A percentile compares a stretch with the other conserved stretches of the same genome.
Conservation (phyloP, 1,140 invertebrate species). For the Chionoecetes opilio region DNA sequence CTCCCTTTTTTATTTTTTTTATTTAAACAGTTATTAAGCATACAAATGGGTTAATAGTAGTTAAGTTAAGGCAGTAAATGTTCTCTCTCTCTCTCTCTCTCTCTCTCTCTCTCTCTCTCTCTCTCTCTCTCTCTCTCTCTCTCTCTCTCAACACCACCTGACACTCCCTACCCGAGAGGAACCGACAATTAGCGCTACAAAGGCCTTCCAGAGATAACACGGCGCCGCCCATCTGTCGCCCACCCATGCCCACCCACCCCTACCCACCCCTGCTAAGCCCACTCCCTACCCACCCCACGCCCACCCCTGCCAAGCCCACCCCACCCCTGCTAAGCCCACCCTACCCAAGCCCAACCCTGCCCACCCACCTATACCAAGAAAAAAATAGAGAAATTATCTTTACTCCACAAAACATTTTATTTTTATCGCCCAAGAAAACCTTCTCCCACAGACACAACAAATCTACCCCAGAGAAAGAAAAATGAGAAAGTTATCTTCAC, state of each 20-base stretch:
- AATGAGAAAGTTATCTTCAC: too few species aligned
- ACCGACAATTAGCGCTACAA: background rate
- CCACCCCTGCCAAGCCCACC: background rate
- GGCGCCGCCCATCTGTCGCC: constrained; percentile 9
- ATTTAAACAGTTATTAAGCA: too few species aligned
- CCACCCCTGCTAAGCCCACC: background rate
- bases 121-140: background rate
- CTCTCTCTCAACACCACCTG: background rate
- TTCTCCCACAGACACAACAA: too few species aligned
- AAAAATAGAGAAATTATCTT: too few species aligned
- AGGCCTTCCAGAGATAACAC: background rate
- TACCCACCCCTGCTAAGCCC: background rate
- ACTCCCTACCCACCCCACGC: background rate
- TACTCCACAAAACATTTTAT: too few species aligned
- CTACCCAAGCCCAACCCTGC: too few species aligned
- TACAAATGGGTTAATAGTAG: too few species aligned
- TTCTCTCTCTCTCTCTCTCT: background rate
- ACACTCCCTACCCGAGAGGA: background rate
- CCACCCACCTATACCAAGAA: background rate
- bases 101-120: background rate
- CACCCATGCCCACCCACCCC: background rate
- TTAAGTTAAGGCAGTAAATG: too few species aligned
- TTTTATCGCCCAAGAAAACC: too few species aligned
- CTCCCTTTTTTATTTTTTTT: too few species aligned
- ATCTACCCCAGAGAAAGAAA: too few species aligned